Evolutionary conservation across 23 tunicate genomes (phyloP).

Genomic region (Trididemnum clinides): DNA sequence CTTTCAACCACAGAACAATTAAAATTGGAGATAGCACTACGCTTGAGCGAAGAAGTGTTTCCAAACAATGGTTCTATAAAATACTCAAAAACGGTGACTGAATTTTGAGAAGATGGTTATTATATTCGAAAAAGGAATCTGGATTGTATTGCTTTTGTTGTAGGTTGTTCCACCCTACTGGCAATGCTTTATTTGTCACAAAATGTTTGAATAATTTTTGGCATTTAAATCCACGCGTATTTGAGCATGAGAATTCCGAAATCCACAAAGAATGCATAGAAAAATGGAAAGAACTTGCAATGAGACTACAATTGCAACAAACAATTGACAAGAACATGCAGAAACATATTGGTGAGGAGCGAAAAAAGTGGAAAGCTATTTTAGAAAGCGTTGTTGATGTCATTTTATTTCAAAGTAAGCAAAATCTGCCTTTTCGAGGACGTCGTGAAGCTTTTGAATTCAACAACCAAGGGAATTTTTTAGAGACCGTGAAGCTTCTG

Average conservation of each 20-base stretch:
- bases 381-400: slow-evolving; percentile 47
- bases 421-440: too few relatives aligned
- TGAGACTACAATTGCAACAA: slow-evolving; percentile 42
- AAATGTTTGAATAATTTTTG: slow-evolving; percentile 40
- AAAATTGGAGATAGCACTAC: too few relatives aligned
- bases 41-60: slow-evolving; percentile 32
- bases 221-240: slow-evolving; percentile 42
- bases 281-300: slow-evolving; percentile 41
- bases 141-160: slow-evolving; percentile 31
- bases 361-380: slow-evolving; percentile 43
- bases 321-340: slow-evolving; percentile 47
- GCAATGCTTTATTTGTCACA: slow-evolving; percentile 38
- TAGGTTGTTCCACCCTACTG: slow-evolving; percentile 22
- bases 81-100: slow-evolving; percentile 31
- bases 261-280: slow-evolving; percentile 45
- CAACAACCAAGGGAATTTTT: slow-evolving; percentile 43
- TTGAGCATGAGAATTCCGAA: slow-evolving; percentile 37
- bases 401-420: slow-evolving; percentile 38
- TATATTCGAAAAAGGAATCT: slow-evolving; percentile 12
- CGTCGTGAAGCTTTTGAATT: too few relatives aligned
- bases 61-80: slow-evolving; percentile 31
- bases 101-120: slow-evolving; percentile 16
- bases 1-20: too few relatives aligned
- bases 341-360: slow-evolving; percentile 38
- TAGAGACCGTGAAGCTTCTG: slow-evolving; percentile 42